A percentile compares a stretch with the other conserved stretches of the same genome.
Evolutionary conservation across 2,888 invertebrate species (phyloP).

Genomic region (Drosophila helvetica): DNA sequence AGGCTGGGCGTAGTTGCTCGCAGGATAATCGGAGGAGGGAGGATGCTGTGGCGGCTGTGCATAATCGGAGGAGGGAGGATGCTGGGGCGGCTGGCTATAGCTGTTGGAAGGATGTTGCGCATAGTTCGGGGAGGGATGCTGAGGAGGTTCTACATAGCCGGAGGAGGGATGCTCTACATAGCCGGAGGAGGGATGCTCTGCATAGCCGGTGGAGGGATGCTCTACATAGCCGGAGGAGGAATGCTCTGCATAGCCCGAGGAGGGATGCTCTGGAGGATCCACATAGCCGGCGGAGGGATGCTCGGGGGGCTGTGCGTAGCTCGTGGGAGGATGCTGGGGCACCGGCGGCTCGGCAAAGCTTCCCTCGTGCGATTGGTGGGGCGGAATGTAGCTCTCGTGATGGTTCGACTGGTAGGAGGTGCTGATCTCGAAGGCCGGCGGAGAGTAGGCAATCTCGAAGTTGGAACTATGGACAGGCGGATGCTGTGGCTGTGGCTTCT

Average conservation of each 20-base stretch:
- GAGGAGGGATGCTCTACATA: conserved; percentile 22
- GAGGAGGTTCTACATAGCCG: conserved; percentile 14
- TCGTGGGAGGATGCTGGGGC: not conserved
- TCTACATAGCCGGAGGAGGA: conserved; percentile 21
- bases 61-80: conserved; percentile 13
- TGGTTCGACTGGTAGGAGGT: conserved; percentile 58
- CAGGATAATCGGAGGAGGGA: not conserved
- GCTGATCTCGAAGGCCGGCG: conserved; percentile 77
- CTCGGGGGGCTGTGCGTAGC: conserved; percentile 52
- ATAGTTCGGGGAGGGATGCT: conserved; percentile 24
- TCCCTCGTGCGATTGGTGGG: conserved; percentile 36
- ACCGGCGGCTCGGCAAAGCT: conserved; percentile 61
- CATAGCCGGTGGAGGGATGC: not conserved
- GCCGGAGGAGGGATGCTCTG: conserved; percentile 19
- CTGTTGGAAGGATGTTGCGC: conserved; percentile 1
- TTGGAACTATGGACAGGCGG: conserved; percentile 46
- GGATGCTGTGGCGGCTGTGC: conserved; percentile 37
- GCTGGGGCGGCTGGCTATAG: conserved; percentile 5
- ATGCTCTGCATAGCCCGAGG: conserved; percentile 13
- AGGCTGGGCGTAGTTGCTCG: conserved; percentile 34
- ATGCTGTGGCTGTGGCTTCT: not conserved
- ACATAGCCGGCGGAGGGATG: conserved; percentile 23
- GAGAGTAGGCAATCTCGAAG: conserved; percentile 78
- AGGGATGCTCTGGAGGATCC: conserved; percentile 50
- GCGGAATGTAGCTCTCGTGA: conserved; percentile 52